phyloP scores from a whole-genome alignment of 2,113 vertebrate species.

The Bos javanicus region DNA sequence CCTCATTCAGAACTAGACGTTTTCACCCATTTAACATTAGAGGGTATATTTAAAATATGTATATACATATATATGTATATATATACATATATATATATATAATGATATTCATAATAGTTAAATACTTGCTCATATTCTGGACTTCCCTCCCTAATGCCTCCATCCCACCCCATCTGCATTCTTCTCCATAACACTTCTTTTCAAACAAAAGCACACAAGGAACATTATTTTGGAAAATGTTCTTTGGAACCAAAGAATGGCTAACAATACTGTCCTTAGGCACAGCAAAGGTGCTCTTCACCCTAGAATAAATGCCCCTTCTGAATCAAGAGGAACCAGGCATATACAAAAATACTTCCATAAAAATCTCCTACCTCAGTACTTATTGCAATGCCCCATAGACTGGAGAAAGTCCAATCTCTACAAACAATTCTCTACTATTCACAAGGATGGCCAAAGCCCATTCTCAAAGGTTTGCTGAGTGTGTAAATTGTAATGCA shows the following conservation, averaged over 20 bases:
- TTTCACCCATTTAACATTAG: neutral
- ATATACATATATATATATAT: neutral
- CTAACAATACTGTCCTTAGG: neutral
- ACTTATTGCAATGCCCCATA: neutral
- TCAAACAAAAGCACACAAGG: neutral
- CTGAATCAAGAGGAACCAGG: neutral
- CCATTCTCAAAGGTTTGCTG: neutral
- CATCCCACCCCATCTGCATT: neutral
- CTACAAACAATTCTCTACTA: neutral
- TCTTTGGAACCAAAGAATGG: neutral
- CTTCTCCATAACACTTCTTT: neutral
- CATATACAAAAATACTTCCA: neutral
- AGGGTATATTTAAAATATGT: neutral
- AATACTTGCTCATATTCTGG: neutral
- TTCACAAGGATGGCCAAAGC: neutral
- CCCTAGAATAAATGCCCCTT: neutral
- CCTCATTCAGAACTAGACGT: neutral
- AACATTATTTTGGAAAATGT: neutral
- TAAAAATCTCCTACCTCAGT: neutral
- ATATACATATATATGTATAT: neutral
- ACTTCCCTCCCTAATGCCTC: neutral
- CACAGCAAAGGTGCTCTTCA: neutral
- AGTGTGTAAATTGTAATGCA: neutral
- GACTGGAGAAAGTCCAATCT: neutral
- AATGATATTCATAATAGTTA: neutral